Evolutionary conservation across 2,888 invertebrate species (phyloP).

Genomic region (Anoncus sp.): DNA sequence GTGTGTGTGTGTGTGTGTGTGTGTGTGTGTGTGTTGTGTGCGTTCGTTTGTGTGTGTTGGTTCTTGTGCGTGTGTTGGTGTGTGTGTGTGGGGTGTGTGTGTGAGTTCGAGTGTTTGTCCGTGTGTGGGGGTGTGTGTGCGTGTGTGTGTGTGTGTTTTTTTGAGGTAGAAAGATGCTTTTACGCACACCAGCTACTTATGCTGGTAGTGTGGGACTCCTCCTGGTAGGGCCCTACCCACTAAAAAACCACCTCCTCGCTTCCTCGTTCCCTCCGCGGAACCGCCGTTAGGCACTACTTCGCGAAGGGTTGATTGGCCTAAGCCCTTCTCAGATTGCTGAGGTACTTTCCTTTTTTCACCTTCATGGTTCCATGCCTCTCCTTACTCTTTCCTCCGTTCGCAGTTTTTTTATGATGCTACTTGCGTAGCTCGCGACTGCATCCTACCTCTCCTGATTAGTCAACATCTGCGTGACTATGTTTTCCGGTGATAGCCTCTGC

Average conservation of each 20-base stretch:
- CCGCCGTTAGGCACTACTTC: constrained; percentile 40
- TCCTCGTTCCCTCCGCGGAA: constrained; percentile 20
- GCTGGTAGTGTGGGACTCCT: constrained; percentile 24
- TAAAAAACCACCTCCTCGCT: constrained; percentile 19
- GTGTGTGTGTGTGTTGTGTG: not conserved
- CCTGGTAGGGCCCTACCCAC: too few relatives aligned
- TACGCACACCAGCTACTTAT: not conserved
- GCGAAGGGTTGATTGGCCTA: too few relatives aligned
- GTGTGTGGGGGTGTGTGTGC: constrained; percentile 12
- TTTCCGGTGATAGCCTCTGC: too few relatives aligned
- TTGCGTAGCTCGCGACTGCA: constrained; percentile 10
- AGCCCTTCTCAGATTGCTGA: too few relatives aligned
- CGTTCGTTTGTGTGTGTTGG: not conserved
- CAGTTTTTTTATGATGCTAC: not conserved
- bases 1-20: too few relatives aligned
- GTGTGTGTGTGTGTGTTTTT: constrained; percentile 18
- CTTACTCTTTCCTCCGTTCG: constrained; percentile 32
- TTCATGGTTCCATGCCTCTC: constrained; percentile 6
- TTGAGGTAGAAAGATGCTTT: too few relatives aligned
- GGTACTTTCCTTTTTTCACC: too few relatives aligned
- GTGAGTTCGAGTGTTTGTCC: not conserved
- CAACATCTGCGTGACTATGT: too few relatives aligned
- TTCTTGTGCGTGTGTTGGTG: not conserved
- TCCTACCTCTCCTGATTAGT: too few relatives aligned
- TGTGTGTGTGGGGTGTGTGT: not conserved